Conservation (phyloP, 1,140 invertebrate genomes). For the Colletes gigas region DNA sequence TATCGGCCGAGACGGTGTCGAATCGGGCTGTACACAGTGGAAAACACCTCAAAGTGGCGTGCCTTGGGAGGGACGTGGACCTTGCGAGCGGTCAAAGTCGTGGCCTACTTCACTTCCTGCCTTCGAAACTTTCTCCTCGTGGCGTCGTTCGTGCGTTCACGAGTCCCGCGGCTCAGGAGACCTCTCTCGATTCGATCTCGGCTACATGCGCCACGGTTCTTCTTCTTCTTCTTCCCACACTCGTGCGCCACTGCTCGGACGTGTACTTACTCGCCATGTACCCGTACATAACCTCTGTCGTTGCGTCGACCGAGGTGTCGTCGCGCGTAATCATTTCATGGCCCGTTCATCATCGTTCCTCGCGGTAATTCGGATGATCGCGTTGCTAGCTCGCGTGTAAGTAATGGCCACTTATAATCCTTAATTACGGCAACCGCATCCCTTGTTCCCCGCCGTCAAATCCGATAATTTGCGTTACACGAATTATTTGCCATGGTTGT, state of each 20-base stretch:
- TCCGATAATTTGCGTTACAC: background rate
- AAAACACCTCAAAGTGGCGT: slow-evolving; percentile 53
- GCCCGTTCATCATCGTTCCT: background rate
- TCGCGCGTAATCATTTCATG: slow-evolving; percentile 15
- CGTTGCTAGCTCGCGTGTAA: slow-evolving; percentile 5
- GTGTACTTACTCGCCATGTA: no score
- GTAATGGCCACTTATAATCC: slow-evolving; percentile 24
- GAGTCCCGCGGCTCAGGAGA: slow-evolving; percentile 26
- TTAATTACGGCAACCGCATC: background rate
- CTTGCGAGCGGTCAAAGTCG: slow-evolving; percentile 81
- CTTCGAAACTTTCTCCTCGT: slow-evolving; percentile 79
- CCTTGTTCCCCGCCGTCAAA: background rate
- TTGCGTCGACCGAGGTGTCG: background rate
- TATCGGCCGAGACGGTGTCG: background rate
- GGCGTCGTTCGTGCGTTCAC: slow-evolving; percentile 54
- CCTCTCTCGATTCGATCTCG: slow-evolving; percentile 35
- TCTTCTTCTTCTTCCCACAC: background rate
- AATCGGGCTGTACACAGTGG: slow-evolving; percentile 6
- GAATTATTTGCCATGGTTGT: no score
- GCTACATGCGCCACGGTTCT: background rate
- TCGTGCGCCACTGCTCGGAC: background rate
- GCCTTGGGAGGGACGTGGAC: slow-evolving; percentile 73
- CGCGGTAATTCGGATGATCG: slow-evolving; percentile 27
- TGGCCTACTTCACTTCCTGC: slow-evolving; percentile 80
- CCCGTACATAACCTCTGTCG: no score